Percentiles rank a stretch among this genome's conserved stretches.
These are phyloP conservation scores for Drosophila arawakana DNA, from an alignment of 1,140 invertebrate species.

Conservation along the genomic window DNA sequence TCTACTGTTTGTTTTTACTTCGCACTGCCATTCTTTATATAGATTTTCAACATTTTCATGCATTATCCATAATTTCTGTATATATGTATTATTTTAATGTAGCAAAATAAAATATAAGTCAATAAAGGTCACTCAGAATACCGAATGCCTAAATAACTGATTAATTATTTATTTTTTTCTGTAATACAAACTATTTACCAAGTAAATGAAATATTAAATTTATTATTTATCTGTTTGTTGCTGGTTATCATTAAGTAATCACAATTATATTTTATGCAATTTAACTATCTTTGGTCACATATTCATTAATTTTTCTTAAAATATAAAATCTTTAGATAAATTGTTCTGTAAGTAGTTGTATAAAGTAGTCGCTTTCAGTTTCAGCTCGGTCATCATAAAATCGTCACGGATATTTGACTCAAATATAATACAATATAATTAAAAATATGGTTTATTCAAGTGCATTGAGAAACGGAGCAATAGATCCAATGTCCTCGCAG, in stretches of 20 bases:
- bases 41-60: conserved; percentile 63
- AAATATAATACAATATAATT: not conserved
- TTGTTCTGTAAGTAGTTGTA: conserved; percentile 17
- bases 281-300: conserved; percentile 32
- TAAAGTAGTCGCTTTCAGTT: conserved; percentile 22
- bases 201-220: conserved; percentile 70
- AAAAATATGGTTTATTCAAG: conserved; percentile 55
- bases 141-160: not conserved
- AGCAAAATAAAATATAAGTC: conserved; percentile 73
- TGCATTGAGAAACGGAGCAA: conserved; percentile 91
- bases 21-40: conserved; percentile 64
- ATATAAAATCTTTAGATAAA: conserved; percentile 5
- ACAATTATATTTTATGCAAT: not conserved
- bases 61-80: conserved; percentile 71
- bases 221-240: conserved; percentile 19
- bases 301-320: not conserved
- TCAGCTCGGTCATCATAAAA: not conserved
- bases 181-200: conserved; percentile 53
- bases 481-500: conserved; percentile 91
- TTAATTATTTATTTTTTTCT: conserved; percentile 30
- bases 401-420: not conserved
- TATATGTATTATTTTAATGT: conserved; percentile 82
- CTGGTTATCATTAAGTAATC: conserved; percentile 6
- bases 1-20: conserved; percentile 49
- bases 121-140: conserved; percentile 44